Conservation (phyloP, 1,140 invertebrate species). For the Heliconius eleuchia region DNA sequence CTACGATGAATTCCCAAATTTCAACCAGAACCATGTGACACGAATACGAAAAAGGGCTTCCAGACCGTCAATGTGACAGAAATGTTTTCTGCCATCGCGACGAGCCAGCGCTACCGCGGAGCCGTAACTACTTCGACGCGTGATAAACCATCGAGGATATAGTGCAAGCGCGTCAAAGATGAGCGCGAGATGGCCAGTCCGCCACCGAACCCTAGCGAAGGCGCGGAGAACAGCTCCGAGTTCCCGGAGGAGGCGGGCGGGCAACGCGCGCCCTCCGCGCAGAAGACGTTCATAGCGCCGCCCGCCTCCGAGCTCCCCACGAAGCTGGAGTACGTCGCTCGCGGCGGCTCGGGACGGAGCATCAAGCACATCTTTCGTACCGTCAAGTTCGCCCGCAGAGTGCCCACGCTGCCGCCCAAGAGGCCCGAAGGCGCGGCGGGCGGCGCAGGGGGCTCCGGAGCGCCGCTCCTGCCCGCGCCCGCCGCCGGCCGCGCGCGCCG, state of each 20-base stretch:
- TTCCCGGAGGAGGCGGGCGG: constrained; percentile 69
- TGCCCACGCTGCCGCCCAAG: constrained; percentile 66
- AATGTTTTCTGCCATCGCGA: constrained; percentile 80
- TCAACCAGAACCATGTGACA: constrained; percentile 79
- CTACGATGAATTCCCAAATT: constrained; percentile 56
- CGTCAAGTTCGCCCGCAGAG: constrained; percentile 70
- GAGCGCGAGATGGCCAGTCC: constrained; percentile 81
- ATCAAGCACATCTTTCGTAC: constrained; percentile 78
- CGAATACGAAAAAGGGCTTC: constrained; percentile 80
- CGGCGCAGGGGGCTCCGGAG: constrained; percentile 38
- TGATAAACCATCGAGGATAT: constrained; percentile 72
- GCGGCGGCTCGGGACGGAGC: constrained; percentile 68
- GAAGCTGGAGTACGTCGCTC: constrained; percentile 69
- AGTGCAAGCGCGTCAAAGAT: constrained; percentile 78
- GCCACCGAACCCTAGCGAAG: constrained; percentile 79
- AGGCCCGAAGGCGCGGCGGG: constrained; percentile 44
- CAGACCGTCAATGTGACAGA: constrained; percentile 81
- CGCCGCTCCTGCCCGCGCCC: constrained; percentile 33
- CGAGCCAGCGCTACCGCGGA: constrained; percentile 67
- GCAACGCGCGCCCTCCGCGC: constrained; percentile 72
- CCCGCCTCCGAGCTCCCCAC: constrained; percentile 69
- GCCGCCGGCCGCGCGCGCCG: constrained; percentile 52
- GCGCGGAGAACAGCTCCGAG: constrained; percentile 72
- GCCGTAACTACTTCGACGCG: constrained; percentile 60
- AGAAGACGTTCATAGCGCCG: constrained; percentile 76